Conservation (phyloP, 2,888 invertebrate species). For the Mayetiola destructor region DNA sequence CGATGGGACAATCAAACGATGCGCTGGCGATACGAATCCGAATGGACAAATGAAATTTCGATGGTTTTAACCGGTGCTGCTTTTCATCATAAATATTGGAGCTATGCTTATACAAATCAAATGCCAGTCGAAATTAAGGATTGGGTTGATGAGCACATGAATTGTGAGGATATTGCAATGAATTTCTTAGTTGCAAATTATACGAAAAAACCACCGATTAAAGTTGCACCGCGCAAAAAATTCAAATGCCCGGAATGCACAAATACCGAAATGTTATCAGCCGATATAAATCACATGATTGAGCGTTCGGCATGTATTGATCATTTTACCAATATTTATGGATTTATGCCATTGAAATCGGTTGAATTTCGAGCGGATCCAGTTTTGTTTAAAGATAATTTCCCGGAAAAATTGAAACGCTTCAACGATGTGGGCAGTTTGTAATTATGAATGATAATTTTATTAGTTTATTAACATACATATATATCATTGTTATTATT, state of each 20-base stretch:
- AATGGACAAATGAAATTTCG: slow-evolving; percentile 93
- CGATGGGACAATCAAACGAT: slow-evolving; percentile 78
- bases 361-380: slow-evolving; percentile 94
- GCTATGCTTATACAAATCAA: slow-evolving; percentile 77
- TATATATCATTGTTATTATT: too few relatives aligned
- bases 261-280: slow-evolving; percentile 86
- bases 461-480: too few relatives aligned
- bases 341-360: slow-evolving; percentile 70
- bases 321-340: slow-evolving; percentile 60
- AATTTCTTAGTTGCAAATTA: slow-evolving; percentile 89
- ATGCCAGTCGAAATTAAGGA: slow-evolving; percentile 72
- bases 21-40: slow-evolving; percentile 88
- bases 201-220: slow-evolving; percentile 87
- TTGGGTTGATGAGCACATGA: slow-evolving; percentile 92
- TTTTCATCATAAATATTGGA: slow-evolving; percentile 95
- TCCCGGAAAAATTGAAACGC: slow-evolving; percentile 70
- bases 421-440: slow-evolving; percentile 83
- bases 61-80: slow-evolving; percentile 95
- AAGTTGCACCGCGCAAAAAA: slow-evolving; percentile 88
- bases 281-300: slow-evolving; percentile 83
- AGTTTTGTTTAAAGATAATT: slow-evolving; percentile 73
- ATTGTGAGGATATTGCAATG: slow-evolving; percentile 97
- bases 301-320: slow-evolving; percentile 85
- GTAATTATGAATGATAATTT: too few relatives aligned
- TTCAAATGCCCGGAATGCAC: slow-evolving; percentile 93